Percentiles rank a stretch among this genome's conserved stretches.
Conservation (phyloP, 2,888 invertebrate genomes). For the Cheilosia scutellata region DNA sequence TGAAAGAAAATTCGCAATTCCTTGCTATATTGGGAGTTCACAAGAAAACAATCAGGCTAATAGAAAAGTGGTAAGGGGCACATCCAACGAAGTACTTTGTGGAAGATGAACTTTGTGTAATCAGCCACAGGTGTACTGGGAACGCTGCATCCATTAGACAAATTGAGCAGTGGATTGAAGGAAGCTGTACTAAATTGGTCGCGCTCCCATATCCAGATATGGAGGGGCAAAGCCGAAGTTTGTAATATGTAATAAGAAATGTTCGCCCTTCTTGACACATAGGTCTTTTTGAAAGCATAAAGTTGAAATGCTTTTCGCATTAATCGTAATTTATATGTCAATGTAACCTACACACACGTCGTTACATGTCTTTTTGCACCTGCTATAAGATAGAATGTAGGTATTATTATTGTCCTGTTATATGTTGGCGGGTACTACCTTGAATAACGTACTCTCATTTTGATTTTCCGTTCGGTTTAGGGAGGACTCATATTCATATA, state of each 20-base stretch:
- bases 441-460: conserved; percentile 40
- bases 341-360: conserved; percentile 18
- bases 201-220: conserved; percentile 28
- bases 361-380: conserved; percentile 25
- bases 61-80: conserved; percentile 36
- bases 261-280: not conserved
- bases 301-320: conserved; percentile 32
- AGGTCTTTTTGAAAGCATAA: conserved; percentile 11
- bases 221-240: conserved; percentile 38
- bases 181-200: conserved; percentile 17
- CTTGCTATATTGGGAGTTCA: conserved; percentile 14
- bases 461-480: conserved; percentile 26
- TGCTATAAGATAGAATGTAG: conserved; percentile 5
- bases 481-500: not conserved
- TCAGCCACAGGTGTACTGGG: conserved; percentile 50
- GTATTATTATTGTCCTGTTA: conserved; percentile 45
- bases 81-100: conserved; percentile 8
- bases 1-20: conserved; percentile 3
- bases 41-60: conserved; percentile 43
- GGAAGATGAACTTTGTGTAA: conserved; percentile 34
- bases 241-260: conserved; percentile 29
- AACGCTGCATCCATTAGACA: conserved; percentile 61
- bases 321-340: conserved; percentile 59
- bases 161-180: conserved; percentile 55
- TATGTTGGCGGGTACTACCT: conserved; percentile 15